Evolutionary conservation across 53 echinoderm and acorn worm species (phyloP).

Genomic region (Stichopus horrens): DNA sequence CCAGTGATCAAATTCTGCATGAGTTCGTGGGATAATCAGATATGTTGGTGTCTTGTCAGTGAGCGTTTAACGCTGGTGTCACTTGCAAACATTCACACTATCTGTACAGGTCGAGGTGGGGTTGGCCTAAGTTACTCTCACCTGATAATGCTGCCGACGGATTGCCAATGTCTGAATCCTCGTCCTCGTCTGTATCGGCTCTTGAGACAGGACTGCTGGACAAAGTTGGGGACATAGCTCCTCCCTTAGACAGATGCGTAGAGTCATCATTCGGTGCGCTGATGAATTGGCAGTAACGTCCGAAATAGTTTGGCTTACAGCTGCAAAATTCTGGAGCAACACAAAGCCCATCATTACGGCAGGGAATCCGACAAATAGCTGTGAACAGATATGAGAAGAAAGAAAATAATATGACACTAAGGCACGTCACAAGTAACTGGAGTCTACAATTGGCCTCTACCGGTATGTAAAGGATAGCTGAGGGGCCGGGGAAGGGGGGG

Average conservation of each 20-base stretch:
- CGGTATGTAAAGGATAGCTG: too few species aligned
- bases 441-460: too few species aligned
- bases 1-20: too few species aligned
- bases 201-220: background rate
- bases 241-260: background rate
- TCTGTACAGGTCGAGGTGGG: too few species aligned
- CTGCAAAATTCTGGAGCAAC: slow-evolving; percentile 40
- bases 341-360: slow-evolving; percentile 53
- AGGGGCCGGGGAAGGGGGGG: too few species aligned
- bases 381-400: too few species aligned
- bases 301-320: slow-evolving; percentile 45
- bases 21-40: too few species aligned
- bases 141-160: slow-evolving; percentile 20
- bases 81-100: background rate
- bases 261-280: background rate
- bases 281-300: slow-evolving; percentile 49
- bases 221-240: background rate
- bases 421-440: too few species aligned
- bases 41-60: too few species aligned
- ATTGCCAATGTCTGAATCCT: background rate
- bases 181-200: background rate
- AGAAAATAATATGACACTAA: too few species aligned
- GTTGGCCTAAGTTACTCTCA: background rate
- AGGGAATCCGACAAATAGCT: slow-evolving; percentile 50
- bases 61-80: too few species aligned